Base-by-base conservation (phyloP, 2,797 vertebrate genomes). In the Cirrhinus mrigala region DNA sequence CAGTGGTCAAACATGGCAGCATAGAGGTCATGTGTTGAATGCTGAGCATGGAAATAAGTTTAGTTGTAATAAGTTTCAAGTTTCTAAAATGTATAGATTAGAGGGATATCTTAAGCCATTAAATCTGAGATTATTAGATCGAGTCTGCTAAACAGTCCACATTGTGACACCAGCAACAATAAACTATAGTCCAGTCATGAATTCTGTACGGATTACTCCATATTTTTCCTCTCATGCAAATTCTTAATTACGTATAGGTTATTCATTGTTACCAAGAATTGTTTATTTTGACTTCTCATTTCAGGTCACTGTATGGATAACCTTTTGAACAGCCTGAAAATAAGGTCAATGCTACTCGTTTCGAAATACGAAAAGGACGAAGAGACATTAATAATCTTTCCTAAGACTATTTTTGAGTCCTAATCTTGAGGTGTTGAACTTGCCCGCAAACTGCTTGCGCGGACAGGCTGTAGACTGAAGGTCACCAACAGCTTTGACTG, bases 1-100 rank as follows among this genome's bases (percentile, higher is more conserved):
- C 79, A 81, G 48, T 40, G 29, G 40, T 52, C 48, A 52, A 56
- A 81, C 64, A 81, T 40, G 64, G 29, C 29, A 80, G 79, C 48
- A 69, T 18, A 56, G 27, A 82, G 50, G 52, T 71, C 60, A 79
- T 20, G 4, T 29, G 27, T 8, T 66, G 27, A 3, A 14, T 3
- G 37, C n/a, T n/a, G n/a, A n/a, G n/a, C n/a, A n/a, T n/a, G n/a
- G n/a, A n/a, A n/a, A n/a, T n/a, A n/a, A n/a, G n/a, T n/a, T n/a
- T n/a, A n/a, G n/a, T n/a, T n/a, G n/a, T n/a, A n/a, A n/a, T n/a
- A n/a, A n/a, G n/a, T n/a, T n/a, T n/a, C n/a, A n/a, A n/a, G n/a
- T n/a, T n/a, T n/a, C n/a, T n/a, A 71, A 29, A 0, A 76, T 7
- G 50, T 6, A 40, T 29, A 40, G 29, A 77, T 8, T 40, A n/a